Base-by-base conservation (phyloP, 2,888 invertebrate species). In the Tetanocera ferruginea region DNA sequence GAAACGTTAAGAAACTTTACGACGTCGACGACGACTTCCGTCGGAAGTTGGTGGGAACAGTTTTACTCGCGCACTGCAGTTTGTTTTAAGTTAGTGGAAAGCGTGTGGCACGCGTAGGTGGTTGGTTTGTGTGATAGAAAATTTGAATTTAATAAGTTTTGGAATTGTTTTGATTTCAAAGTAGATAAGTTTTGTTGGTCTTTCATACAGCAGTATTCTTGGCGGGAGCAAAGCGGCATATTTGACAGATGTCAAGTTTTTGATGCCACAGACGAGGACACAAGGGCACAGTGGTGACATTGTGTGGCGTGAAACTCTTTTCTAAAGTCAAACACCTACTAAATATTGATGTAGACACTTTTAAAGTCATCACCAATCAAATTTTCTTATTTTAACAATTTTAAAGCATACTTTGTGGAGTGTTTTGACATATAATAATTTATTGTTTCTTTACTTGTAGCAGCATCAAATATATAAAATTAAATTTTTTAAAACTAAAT, bases 121-220 rank as follows among this genome's bases (percentile, higher is more conserved):
- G 43, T 43, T 64, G 49, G 74, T 64, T 28, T 28, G 74, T 19
- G 67, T 43, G 57, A 34, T 51, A 23, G 23, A 23, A 34, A 75
- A 75, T 75, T 76, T 70, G 60, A 70, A 60, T 76, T 76, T 76
- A 76, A 76, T 76, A 62, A 70, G 28, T 60, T 70, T 62, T 70
- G 25, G 49, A 73, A 70, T 62, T 60, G 70, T 70, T 76, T 69
- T 70, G 69, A 70, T 70, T 70, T 51, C 37, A 57, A 76, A 69
- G 62, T 73, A 49, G 28, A 0, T 51, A 49, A 69, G 17, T 23
- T 69, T 28, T 51, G 8, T 28, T 51, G 8, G 28, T 1, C 64
- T 55, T 55, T 55, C 23, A 3, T 43, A 11, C 11, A 11, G 60
- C 60, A 11, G 60, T 25, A 23, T 60, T 60, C 25, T 60, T 57